These are phyloP conservation scores for Aplysina aerophoba DNA, from an alignment of 37 sponge, comb jelly and placozoan genomes.

Conservation along the genomic window DNA sequence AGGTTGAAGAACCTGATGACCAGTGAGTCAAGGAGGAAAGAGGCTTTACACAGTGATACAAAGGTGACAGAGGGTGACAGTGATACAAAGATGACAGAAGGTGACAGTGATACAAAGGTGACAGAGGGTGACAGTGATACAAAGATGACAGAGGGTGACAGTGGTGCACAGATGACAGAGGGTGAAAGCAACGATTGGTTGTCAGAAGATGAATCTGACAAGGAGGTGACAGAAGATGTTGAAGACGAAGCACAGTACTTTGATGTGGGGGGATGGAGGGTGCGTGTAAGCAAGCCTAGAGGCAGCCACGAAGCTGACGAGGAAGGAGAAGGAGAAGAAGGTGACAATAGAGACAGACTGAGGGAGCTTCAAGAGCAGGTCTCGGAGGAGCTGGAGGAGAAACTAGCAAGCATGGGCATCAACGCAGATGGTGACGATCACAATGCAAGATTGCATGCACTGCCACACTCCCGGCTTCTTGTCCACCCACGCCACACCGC, in stretches of 20 bases:
- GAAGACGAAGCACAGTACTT: constrained; percentile 10
- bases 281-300: background rate
- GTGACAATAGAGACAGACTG: background rate
- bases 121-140: no score
- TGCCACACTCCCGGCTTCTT: no score
- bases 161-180: background rate
- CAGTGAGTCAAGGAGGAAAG: no score
- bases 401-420: constrained; percentile 12
- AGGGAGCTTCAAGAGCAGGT: constrained; percentile 21
- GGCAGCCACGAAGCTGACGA: background rate
- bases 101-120: no score
- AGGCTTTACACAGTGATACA: no score
- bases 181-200: no score
- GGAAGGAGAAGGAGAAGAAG: background rate
- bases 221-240: background rate
- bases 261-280: constrained; percentile 30
- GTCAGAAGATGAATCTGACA: background rate
- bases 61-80: no score
- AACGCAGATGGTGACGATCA: background rate
- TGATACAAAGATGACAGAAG: no score
- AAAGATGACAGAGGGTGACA: background rate
- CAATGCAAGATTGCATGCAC: background rate
- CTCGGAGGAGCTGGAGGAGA: constrained; percentile 12
- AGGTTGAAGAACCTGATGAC: no score
- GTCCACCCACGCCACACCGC: no score